A percentile compares a stretch with the other conserved stretches of the same genome.
These are phyloP conservation scores for Fulica atra DNA, from an alignment of 2,113 vertebrate genomes.

Conservation along the genomic window DNA sequence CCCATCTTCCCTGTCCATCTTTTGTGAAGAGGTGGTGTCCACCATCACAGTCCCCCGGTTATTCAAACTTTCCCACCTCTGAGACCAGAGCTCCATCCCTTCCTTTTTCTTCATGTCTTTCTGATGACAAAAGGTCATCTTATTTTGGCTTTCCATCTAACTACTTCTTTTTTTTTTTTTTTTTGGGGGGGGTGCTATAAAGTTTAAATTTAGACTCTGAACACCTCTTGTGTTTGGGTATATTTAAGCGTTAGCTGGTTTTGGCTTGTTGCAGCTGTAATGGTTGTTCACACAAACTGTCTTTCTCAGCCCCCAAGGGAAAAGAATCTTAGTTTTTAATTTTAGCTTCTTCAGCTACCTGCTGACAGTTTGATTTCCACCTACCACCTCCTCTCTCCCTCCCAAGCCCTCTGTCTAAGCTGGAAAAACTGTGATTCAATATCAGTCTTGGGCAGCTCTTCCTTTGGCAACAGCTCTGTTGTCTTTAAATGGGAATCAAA, in stretches of 20 bases:
- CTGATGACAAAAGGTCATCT: not conserved
- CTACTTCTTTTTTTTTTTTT: not conserved
- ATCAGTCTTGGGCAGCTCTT: not conserved
- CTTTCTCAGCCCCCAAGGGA: not conserved
- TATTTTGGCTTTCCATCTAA: not conserved
- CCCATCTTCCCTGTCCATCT: not conserved
- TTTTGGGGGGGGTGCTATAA: not conserved
- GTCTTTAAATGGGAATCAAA: not conserved
- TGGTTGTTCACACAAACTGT: conserved; percentile 29
- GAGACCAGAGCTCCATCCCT: not conserved
- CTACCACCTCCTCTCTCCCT: conserved; percentile 1
- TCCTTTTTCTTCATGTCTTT: not conserved
- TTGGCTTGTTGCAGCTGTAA: not conserved
- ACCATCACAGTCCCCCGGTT: not conserved
- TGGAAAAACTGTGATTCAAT: not conserved
- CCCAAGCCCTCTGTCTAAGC: not conserved
- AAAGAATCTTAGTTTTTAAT: conserved; percentile 38
- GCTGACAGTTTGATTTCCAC: conserved; percentile 50
- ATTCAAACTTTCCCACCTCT: not conserved
- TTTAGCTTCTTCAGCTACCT: conserved; percentile 55
- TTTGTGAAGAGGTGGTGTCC: not conserved
- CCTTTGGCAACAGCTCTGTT: not conserved
- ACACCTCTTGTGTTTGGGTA: not conserved
- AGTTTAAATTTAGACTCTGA: not conserved
- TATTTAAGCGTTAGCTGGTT: not conserved